phyloP scores from a whole-genome alignment of 1,140 invertebrate species.

The Ceratina calcarata region DNA sequence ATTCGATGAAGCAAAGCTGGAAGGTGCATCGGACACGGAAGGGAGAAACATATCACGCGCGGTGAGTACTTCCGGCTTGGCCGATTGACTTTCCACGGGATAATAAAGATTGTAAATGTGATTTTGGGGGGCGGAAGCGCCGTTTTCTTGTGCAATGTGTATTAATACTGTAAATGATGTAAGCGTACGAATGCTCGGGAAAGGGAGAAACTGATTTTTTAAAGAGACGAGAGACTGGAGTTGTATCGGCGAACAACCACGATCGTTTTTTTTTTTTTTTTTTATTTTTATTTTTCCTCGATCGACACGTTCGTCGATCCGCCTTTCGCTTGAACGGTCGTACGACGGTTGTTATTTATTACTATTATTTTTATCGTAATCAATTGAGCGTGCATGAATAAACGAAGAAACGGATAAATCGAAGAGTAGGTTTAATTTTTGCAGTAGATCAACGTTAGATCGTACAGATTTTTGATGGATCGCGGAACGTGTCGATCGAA shows the following conservation, averaged over 20 bases:
- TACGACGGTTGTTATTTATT: too few relatives aligned
- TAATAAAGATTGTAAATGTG: slow-evolving; percentile 53
- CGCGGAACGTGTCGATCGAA: slow-evolving; percentile 22
- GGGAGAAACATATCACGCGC: slow-evolving; percentile 70
- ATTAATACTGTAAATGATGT: slow-evolving; percentile 58
- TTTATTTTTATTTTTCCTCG: too few relatives aligned
- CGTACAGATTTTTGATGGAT: slow-evolving; percentile 16
- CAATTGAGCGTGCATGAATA: too few relatives aligned
- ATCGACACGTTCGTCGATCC: too few relatives aligned
- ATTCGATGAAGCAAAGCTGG: not conserved
- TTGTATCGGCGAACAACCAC: slow-evolving; percentile 41
- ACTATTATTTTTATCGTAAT: too few relatives aligned
- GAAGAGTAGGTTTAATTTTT: too few relatives aligned
- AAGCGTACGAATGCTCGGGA: slow-evolving; percentile 24
- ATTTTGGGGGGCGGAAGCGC: slow-evolving; percentile 42
- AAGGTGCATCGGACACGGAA: not conserved
- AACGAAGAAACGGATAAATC: too few relatives aligned
- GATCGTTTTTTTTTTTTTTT: slow-evolving; percentile 6
- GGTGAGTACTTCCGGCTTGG: slow-evolving; percentile 62
- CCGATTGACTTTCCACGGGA: slow-evolving; percentile 66
- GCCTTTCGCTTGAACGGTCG: too few relatives aligned
- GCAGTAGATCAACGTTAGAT: too few relatives aligned
- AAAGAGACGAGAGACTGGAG: slow-evolving; percentile 58
- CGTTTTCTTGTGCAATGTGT: slow-evolving; percentile 70
- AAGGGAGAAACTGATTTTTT: slow-evolving; percentile 17